phyloP scores from a whole-genome alignment of 2,113 vertebrate genomes.

The Caloenas nicobarica region DNA sequence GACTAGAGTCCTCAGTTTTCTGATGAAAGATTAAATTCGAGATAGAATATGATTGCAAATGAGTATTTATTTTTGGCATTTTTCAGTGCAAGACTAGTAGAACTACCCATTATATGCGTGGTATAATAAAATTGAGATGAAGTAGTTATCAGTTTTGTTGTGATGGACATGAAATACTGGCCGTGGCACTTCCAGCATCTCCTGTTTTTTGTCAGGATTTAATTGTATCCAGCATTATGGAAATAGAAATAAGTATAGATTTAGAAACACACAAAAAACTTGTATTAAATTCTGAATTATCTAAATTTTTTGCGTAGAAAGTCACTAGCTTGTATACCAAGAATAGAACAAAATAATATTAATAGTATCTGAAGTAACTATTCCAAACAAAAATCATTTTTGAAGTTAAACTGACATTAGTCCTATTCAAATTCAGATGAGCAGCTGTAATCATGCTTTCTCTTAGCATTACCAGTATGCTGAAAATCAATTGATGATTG shows the following conservation, averaged over 20 bases:
- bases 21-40: not conserved
- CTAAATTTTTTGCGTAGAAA: not conserved
- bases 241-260: not conserved
- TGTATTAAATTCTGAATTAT: not conserved
- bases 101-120: not conserved
- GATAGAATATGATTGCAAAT: not conserved
- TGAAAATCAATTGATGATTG: not conserved
- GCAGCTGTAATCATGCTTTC: not conserved
- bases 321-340: not conserved
- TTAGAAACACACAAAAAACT: not conserved
- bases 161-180: not conserved
- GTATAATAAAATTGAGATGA: not conserved
- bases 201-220: not conserved
- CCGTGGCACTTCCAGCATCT: not conserved
- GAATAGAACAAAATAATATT: not conserved
- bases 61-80: not conserved
- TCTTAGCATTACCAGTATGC: not conserved
- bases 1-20: not conserved
- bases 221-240: not conserved
- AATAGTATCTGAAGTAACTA: not conserved
- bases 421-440: not conserved
- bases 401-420: not conserved
- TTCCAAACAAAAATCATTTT: not conserved
- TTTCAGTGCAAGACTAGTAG: not conserved
- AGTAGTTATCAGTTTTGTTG: not conserved